Evolutionary conservation across 2,113 vertebrate species (phyloP).

Genomic region (Rhynchomys soricoides): DNA sequence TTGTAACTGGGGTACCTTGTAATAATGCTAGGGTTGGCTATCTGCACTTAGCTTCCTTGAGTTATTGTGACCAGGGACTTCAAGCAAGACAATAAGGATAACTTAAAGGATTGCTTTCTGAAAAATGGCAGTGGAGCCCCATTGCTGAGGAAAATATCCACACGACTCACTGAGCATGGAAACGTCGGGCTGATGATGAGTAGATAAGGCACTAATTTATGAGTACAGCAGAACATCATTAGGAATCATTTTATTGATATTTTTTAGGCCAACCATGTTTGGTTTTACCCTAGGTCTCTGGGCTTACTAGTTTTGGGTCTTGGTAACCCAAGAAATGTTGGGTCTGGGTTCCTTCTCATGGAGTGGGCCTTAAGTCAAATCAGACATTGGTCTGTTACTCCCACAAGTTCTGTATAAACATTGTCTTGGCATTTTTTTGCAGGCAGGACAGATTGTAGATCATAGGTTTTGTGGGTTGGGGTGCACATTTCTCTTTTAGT

Average conservation of each 20-base stretch:
- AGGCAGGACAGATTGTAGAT: background rate
- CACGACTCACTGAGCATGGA: background rate
- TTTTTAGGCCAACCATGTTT: background rate
- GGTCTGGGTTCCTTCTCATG: background rate
- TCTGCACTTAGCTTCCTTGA: background rate
- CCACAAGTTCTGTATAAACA: background rate
- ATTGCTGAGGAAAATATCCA: background rate
- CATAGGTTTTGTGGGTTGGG: background rate
- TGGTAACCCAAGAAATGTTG: background rate
- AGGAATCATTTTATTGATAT: background rate
- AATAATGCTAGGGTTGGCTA: background rate
- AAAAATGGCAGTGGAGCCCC: background rate
- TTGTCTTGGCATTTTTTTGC: background rate
- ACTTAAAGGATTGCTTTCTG: background rate
- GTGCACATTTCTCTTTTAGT: background rate
- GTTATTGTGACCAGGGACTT: background rate
- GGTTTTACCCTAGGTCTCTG: background rate
- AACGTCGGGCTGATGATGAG: background rate
- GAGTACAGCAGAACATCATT: background rate
- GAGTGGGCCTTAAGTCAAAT: background rate
- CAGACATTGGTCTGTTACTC: background rate
- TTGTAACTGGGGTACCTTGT: background rate
- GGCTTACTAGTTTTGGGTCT: background rate
- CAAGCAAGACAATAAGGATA: background rate
- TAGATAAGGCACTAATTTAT: background rate